These are phyloP conservation scores for Danaus melanippus DNA, from an alignment of 1,140 invertebrate species.

Conservation along the genomic window DNA sequence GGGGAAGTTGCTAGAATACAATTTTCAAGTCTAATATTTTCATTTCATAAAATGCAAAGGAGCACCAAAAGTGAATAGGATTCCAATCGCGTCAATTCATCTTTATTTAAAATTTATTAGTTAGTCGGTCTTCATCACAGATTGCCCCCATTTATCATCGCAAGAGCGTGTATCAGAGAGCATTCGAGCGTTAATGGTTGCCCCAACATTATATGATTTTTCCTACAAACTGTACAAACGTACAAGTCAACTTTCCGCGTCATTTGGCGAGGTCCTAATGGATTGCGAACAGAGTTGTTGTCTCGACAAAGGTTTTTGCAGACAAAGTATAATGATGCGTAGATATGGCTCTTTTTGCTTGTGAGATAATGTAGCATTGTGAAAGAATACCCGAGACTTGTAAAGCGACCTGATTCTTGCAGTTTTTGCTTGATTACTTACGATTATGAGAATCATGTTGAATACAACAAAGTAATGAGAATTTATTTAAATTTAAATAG, in stretches of 20 bases:
- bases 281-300: constrained; percentile 55
- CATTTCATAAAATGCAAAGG: not conserved
- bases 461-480: too few relatives aligned
- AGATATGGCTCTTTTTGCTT: constrained; percentile 41
- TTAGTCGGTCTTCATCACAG: constrained; percentile 31
- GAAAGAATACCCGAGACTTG: constrained; percentile 17
- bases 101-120: constrained; percentile 32
- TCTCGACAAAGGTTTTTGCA: constrained; percentile 52
- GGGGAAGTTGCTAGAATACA: not conserved
- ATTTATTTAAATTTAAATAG: too few relatives aligned
- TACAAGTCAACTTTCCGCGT: constrained; percentile 59
- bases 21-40: not conserved
- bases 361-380: constrained; percentile 30
- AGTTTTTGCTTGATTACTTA: constrained; percentile 23
- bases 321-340: constrained; percentile 52
- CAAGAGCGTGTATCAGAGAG: constrained; percentile 29
- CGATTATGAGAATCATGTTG: constrained; percentile 7
- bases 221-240: constrained; percentile 31
- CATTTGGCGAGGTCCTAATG: constrained; percentile 61
- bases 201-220: constrained; percentile 38
- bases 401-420: constrained; percentile 25
- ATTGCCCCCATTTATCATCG: constrained; percentile 38
- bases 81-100: constrained; percentile 7
- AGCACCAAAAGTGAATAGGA: not conserved
- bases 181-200: constrained; percentile 34